Evolutionary conservation across 2,888 invertebrate species (phyloP).

Genomic region (Hofmannophila pseudospretella): DNA sequence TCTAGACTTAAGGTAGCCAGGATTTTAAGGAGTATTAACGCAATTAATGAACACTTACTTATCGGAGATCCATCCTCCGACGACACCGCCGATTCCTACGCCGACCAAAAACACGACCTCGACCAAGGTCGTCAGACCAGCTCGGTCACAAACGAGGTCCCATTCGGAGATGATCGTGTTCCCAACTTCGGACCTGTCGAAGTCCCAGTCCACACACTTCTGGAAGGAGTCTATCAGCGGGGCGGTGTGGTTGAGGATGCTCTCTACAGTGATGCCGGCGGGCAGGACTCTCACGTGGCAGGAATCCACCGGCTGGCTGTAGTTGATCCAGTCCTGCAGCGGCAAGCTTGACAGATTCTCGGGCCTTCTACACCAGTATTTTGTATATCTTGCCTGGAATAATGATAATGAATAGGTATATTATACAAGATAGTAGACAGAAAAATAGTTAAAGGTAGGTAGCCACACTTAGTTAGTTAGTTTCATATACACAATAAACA

Average conservation of each 20-base stretch:
- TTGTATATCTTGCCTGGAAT: conserved; percentile 79
- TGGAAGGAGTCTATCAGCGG: conserved; percentile 54
- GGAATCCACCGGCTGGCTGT: conserved; percentile 79
- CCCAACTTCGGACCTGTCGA: conserved; percentile 74
- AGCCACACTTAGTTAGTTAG: too few relatives aligned
- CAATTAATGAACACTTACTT: too few relatives aligned
- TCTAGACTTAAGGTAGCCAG: too few relatives aligned
- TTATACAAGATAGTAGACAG: too few relatives aligned
- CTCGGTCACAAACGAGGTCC: conserved; percentile 85
- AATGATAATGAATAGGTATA: too few relatives aligned
- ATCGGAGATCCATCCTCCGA: conserved; percentile 88
- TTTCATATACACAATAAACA: too few relatives aligned
- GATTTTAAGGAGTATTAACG: too few relatives aligned
- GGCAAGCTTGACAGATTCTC: conserved; percentile 72
- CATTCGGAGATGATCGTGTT: conserved; percentile 87
- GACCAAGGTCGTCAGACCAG: conserved; percentile 82
- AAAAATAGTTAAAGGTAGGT: too few relatives aligned
- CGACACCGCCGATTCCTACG: conserved; percentile 86
- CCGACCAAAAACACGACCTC: conserved; percentile 88
- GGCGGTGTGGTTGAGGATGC: conserved; percentile 54
- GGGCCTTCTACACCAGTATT: conserved; percentile 84
- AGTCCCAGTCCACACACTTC: conserved; percentile 80
- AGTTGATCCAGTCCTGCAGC: conserved; percentile 80
- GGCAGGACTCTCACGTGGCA: conserved; percentile 76
- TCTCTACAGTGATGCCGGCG: conserved; percentile 47